phyloP scores from a whole-genome alignment of 2,113 vertebrate species.

The Thinocorus orbignyianus region DNA sequence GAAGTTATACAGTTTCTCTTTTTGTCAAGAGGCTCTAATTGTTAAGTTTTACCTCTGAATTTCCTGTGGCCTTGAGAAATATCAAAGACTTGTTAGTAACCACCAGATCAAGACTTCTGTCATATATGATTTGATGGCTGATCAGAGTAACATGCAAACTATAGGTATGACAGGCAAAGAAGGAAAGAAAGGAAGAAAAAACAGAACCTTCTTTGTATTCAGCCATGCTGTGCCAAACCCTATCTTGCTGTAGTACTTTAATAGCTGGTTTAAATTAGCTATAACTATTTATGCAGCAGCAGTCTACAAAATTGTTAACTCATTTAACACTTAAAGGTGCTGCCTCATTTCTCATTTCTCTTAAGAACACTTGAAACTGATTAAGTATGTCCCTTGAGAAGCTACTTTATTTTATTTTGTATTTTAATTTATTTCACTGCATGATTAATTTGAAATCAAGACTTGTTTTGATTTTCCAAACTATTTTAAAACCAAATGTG shows the following conservation, averaged over 20 bases:
- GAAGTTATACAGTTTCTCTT: neutral
- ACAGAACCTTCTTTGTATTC: neutral
- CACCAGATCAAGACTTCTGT: neutral
- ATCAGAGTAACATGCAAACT: neutral
- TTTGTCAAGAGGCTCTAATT: neutral
- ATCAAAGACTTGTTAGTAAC: neutral
- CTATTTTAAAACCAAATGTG: constrained; percentile 47
- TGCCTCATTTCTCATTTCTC: constrained; percentile 10
- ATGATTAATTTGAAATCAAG: constrained; percentile 57
- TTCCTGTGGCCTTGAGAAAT: neutral
- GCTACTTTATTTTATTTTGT: constrained; percentile 41
- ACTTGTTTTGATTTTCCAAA: constrained; percentile 53
- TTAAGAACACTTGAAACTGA: constrained; percentile 30
- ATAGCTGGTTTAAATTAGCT: constrained; percentile 37
- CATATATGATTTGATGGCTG: neutral
- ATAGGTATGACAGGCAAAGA: neutral
- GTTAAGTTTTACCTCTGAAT: neutral
- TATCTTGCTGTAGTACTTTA: neutral
- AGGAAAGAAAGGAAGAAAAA: neutral
- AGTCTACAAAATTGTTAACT: neutral
- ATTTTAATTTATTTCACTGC: constrained; percentile 47
- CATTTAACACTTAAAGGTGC: constrained; percentile 23
- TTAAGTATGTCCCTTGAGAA: constrained; percentile 25
- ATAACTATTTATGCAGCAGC: neutral
- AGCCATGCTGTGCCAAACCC: neutral